Evolutionary conservation across 2,888 invertebrate genomes (phyloP).

Genomic region (Theodoxus fluviatilis): DNA sequence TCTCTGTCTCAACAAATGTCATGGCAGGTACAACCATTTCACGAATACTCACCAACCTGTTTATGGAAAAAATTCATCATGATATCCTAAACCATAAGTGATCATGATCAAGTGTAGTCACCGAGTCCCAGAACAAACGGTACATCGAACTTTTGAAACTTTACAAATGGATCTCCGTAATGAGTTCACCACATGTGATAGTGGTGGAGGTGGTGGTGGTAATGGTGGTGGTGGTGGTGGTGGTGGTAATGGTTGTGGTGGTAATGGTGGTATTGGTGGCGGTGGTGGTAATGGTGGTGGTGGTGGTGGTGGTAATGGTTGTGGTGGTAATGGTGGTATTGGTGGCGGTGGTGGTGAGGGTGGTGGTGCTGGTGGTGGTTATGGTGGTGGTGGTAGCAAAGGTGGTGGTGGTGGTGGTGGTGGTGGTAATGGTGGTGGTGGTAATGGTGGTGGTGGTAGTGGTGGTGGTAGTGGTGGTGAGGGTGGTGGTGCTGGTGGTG

Average conservation of each 20-base stretch:
- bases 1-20: neutral
- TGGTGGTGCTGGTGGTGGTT: neutral
- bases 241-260: conserved; percentile 1
- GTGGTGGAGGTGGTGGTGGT: no score
- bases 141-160: no score
- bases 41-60: no score
- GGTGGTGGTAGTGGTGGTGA: neutral
- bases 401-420: neutral
- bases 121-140: no score
- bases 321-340: neutral
- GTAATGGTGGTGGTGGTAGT: neutral
- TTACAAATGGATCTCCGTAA: no score
- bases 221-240: conserved; percentile 8
- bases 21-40: no score
- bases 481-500: neutral
- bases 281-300: conserved; percentile 1
- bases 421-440: neutral
- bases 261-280: neutral
- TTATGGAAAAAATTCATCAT: no score
- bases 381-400: neutral
- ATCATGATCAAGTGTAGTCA: no score
- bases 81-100: no score
- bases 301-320: conserved; percentile 12
- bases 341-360: neutral
- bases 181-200: no score